These are phyloP conservation scores for Ophiodon elongatus DNA, from an alignment of 2,113 vertebrate species.

Conservation along the genomic window DNA sequence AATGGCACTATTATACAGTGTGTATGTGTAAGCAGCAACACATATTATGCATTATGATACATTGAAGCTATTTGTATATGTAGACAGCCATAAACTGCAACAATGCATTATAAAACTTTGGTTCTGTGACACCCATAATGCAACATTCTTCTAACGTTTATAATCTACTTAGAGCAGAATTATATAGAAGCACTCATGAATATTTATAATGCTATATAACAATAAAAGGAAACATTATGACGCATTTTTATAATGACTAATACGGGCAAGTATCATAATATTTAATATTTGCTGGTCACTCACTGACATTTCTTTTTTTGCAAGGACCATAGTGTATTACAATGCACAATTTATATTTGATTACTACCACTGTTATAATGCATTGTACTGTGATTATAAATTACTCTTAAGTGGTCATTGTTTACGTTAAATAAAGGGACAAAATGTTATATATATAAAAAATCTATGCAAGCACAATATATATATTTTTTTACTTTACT, in stretches of 20 bases:
- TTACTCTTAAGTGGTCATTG: too few relatives aligned
- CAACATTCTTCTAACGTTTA: background rate
- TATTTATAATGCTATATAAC: background rate
- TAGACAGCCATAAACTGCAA: too few relatives aligned
- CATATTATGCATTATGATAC: background rate
- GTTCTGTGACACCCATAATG: too few relatives aligned
- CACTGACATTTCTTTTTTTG: too few relatives aligned
- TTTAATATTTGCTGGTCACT: background rate
- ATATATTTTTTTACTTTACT: too few relatives aligned
- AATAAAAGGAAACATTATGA: background rate
- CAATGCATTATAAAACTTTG: background rate
- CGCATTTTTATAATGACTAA: background rate
- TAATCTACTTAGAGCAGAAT: background rate
- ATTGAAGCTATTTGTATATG: background rate
- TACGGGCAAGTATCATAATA: background rate
- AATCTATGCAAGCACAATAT: too few relatives aligned
- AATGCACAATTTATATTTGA: background rate
- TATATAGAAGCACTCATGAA: background rate
- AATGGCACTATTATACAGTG: background rate
- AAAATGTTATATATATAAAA: too few relatives aligned
- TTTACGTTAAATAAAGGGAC: too few relatives aligned
- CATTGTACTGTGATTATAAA: background rate
- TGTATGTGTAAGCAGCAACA: background rate
- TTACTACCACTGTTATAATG: background rate
- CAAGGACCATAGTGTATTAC: background rate